Evolutionary conservation across 2,113 vertebrate genomes (phyloP).

Genomic region (Bagarius yarrelli): DNA sequence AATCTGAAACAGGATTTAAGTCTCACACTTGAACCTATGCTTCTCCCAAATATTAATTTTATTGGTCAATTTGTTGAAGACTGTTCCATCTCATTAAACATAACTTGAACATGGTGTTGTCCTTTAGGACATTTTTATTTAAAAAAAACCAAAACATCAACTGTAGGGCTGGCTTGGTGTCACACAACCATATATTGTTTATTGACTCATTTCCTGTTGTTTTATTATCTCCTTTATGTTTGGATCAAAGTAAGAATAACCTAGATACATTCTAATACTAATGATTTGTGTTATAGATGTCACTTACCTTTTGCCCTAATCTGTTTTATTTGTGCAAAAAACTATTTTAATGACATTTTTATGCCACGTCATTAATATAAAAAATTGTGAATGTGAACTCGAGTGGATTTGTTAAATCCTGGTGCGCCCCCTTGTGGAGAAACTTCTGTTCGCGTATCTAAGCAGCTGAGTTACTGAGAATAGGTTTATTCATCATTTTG

Average conservation of each 20-base stretch:
- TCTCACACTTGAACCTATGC: too few species aligned
- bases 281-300: not conserved
- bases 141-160: too few species aligned
- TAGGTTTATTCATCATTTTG: too few species aligned
- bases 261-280: not conserved
- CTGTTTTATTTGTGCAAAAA: not conserved
- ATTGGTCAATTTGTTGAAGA: too few species aligned
- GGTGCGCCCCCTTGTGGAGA: conserved; percentile 11
- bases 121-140: too few species aligned
- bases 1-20: too few species aligned
- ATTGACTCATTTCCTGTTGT: not conserved
- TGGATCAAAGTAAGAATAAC: not conserved
- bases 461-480: not conserved
- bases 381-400: not conserved
- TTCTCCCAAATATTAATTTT: too few species aligned
- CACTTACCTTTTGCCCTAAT: not conserved
- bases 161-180: not conserved
- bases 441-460: not conserved
- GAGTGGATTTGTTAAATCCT: not conserved
- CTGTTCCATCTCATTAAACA: too few species aligned
- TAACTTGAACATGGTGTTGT: too few species aligned
- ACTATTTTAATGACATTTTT: not conserved
- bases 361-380: not conserved
- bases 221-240: not conserved
- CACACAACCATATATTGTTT: not conserved